A percentile compares a stretch with the other conserved stretches of the same genome.
Evolutionary conservation across 2,888 invertebrate species (phyloP).

Genomic region (Amphipoea oculea): DNA sequence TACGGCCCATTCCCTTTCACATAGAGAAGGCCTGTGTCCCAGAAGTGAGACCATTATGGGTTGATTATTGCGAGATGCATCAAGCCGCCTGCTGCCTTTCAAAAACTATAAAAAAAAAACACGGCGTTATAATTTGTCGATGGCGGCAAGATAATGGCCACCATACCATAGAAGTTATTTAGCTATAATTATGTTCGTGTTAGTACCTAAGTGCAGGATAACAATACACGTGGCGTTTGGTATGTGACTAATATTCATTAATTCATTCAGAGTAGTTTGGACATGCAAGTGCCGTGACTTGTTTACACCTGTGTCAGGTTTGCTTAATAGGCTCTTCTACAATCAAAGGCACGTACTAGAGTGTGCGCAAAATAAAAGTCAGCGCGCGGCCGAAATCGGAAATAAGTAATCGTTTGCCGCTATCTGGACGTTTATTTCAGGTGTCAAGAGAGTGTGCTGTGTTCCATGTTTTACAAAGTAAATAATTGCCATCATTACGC

Average conservation of each 20-base stretch:
- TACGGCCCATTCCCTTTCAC: too few relatives aligned
- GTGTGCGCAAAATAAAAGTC: too few relatives aligned
- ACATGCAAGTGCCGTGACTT: background rate
- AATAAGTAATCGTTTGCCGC: too few relatives aligned
- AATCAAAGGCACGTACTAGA: background rate
- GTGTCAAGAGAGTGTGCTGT: too few relatives aligned
- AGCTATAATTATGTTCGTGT: background rate
- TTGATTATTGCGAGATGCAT: too few relatives aligned
- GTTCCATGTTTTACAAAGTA: too few relatives aligned
- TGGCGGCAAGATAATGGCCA: background rate
- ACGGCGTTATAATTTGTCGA: background rate
- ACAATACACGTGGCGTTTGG: conserved; percentile 29
- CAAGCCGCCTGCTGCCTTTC: too few relatives aligned
- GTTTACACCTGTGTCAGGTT: conserved; percentile 20
- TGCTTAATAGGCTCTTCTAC: background rate
- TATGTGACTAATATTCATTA: conserved; percentile 5
- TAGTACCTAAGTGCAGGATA: conserved; percentile 8
- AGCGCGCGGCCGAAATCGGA: too few relatives aligned
- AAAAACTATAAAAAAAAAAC: background rate
- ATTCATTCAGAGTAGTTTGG: conserved; percentile 10
- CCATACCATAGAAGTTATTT: background rate
- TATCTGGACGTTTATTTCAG: too few relatives aligned
- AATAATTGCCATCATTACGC: too few relatives aligned
- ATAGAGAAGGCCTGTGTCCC: too few relatives aligned
- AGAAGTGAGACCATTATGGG: too few relatives aligned